Evolutionary conservation across 2,113 vertebrate genomes (phyloP).

Genomic region (Romanogobio albipinnatus): DNA sequence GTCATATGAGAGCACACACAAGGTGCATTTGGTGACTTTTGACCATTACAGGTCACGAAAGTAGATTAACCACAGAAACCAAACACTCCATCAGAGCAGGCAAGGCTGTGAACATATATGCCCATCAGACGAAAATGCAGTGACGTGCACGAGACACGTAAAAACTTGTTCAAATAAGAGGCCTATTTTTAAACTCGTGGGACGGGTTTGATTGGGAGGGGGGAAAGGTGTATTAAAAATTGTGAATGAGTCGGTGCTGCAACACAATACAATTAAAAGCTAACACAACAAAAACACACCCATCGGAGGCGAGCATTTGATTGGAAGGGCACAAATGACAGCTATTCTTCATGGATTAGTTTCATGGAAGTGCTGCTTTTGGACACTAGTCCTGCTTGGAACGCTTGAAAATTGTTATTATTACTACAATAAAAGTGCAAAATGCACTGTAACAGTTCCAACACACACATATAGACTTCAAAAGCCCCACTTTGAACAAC

Average conservation of each 20-base stretch:
- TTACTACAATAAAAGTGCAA: not conserved
- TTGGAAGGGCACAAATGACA: constrained; percentile 20
- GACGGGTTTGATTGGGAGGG: constrained; percentile 27
- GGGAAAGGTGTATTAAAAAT: constrained; percentile 13
- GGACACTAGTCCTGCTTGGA: not conserved
- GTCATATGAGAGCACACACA: constrained; percentile 17
- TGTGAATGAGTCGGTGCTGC: constrained; percentile 14
- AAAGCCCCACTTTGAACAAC: not conserved
- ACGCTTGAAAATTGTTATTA: not conserved
- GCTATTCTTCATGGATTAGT: constrained; percentile 30
- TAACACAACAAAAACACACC: constrained; percentile 33
- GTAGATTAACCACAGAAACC: constrained; percentile 20
- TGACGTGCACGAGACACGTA: constrained; percentile 26
- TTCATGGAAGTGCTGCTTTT: constrained; percentile 1
- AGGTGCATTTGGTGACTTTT: constrained; percentile 8
- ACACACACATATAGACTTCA: not conserved
- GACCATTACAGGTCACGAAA: constrained; percentile 6
- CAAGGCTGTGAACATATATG: not conserved
- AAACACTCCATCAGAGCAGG: not conserved
- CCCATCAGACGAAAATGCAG: constrained; percentile 19
- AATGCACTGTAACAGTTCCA: not conserved
- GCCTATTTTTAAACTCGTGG: constrained; percentile 43
- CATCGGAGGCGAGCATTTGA: not conserved
- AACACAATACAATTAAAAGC: constrained; percentile 7
- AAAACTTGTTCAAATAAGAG: constrained; percentile 38